Conservation (phyloP, 2,888 invertebrate genomes). For the Drosophila neotestacea region DNA sequence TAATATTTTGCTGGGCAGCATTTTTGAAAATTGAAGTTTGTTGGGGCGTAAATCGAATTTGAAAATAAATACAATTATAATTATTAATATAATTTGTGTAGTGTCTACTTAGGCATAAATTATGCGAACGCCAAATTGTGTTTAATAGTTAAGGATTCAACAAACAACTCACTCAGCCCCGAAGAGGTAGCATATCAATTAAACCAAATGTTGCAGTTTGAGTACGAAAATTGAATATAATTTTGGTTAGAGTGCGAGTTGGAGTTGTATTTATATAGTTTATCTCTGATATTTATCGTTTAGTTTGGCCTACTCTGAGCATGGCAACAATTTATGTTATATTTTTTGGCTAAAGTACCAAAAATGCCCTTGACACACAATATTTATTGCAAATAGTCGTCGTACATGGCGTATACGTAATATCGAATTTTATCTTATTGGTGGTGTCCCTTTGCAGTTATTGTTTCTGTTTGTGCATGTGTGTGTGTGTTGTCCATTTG, state of each 20-base stretch:
- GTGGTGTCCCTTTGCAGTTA: constrained; percentile 54
- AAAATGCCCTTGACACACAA: constrained; percentile 63
- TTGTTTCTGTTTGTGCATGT: constrained; percentile 49
- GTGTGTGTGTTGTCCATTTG: constrained; percentile 64
- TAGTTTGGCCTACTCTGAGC: constrained; percentile 28
- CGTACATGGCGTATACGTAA: constrained; percentile 64
- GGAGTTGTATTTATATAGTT: constrained; percentile 18
- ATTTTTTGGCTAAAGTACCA: constrained; percentile 45
- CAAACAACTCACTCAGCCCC: constrained; percentile 27
- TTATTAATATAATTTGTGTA: constrained; percentile 59
- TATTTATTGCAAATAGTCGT: constrained; percentile 65
- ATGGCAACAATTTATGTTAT: constrained; percentile 51
- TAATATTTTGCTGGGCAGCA: constrained; percentile 37
- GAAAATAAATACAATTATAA: constrained; percentile 37
- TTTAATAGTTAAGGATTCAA: constrained; percentile 26
- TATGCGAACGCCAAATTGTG: constrained; percentile 50
- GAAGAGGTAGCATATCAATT: constrained; percentile 61
- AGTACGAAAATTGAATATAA: constrained; percentile 52
- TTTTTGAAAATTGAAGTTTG: constrained; percentile 16
- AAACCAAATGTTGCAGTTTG: constrained; percentile 24
- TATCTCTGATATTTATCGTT: constrained; percentile 53
- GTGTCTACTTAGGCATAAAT: constrained; percentile 68
- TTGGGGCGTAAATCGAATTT: constrained; percentile 35
- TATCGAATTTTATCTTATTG: constrained; percentile 57
- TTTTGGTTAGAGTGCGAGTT: constrained; percentile 15